Base-by-base conservation (phyloP, 1,140 invertebrate species). In the Nephotettix cincticeps region DNA sequence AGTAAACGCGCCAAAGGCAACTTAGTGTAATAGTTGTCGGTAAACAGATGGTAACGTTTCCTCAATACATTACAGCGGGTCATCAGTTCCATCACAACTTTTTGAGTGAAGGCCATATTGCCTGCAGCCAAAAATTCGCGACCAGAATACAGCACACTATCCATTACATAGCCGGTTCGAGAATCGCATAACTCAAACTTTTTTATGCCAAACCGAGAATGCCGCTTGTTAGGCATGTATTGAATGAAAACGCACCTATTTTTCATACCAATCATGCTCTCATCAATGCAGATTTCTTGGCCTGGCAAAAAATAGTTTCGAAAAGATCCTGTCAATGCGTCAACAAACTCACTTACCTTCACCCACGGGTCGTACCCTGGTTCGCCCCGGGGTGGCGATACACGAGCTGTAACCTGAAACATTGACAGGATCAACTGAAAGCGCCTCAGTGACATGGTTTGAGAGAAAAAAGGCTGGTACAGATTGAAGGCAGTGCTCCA, bases 201-300 rank as follows among this genome's bases (percentile, higher is more conserved):
- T 4, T 54, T 54, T 54, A 54, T 54, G 4, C 47, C 47, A 54
- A 54, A 54, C 4, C 47, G 11, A 11, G 47, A 11, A 21, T 54
- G 47, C 21, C 47, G 47, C 19, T 54, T 54, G 23, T 54, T 54
- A 4, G 47, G n/a, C n/a, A n/a, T n/a, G n/a, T n/a, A n/a, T n/a
- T n/a, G n/a, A n/a, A n/a, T n/a, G n/a, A n/a, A n/a, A 54, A 21
- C 19, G 4, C 9, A 11, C 6, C 47, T 11, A 21, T 54, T 54
- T 54, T 54, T 54, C 47, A 54, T 54, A 6, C 47, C 47, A 19
- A 54, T 54, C 47, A 54, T 54, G 19, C 47, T 54, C 23, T 54
- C 47, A 54, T 54, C 47, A 54, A 54, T 54, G 21, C 47, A 54
- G 6, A 54, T 19, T 21, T 11, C 19, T 21, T 54, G 47, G 4